Percentiles rank a stretch among this genome's conserved stretches.
Evolutionary conservation across 1,140 invertebrate genomes (phyloP).

Genomic region (Chlorops oryzae): DNA sequence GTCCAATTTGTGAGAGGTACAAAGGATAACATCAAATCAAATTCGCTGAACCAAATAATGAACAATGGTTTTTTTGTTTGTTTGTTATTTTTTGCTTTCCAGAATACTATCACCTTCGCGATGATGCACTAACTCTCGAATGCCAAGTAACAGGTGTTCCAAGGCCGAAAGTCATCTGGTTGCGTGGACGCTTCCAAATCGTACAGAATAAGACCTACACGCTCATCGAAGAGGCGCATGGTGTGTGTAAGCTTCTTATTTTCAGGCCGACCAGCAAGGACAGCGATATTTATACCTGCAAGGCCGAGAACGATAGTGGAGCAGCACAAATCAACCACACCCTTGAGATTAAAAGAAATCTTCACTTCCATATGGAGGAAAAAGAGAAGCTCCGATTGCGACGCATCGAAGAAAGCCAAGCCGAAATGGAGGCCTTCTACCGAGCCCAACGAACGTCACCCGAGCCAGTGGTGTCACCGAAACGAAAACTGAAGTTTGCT

Average conservation of each 20-base stretch:
- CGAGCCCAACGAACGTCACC: slow-evolving; percentile 29
- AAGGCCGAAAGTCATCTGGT: slow-evolving; percentile 38
- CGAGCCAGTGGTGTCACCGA: slow-evolving; percentile 36
- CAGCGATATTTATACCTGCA: slow-evolving; percentile 57
- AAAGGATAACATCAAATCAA: neutral
- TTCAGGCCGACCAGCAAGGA: slow-evolving; percentile 53
- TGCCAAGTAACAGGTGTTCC: slow-evolving; percentile 41
- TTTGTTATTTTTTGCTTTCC: slow-evolving; percentile 5
- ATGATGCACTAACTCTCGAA: slow-evolving; percentile 45
- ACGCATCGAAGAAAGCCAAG: slow-evolving; percentile 31
- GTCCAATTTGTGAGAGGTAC: slow-evolving; percentile 45
- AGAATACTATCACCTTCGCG: slow-evolving; percentile 47
- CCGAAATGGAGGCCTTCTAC: slow-evolving; percentile 27
- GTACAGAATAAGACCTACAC: slow-evolving; percentile 44
- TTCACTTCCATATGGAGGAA: slow-evolving; percentile 40
- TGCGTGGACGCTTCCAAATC: slow-evolving; percentile 38
- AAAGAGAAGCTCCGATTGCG: too few relatives aligned
- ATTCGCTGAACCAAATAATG: neutral
- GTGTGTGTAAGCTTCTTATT: slow-evolving; percentile 55
- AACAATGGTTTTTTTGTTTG: too few relatives aligned
- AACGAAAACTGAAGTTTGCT: slow-evolving; percentile 58
- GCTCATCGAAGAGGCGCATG: slow-evolving; percentile 44
- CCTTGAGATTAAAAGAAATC: slow-evolving; percentile 39
- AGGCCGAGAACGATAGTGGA: slow-evolving; percentile 60
- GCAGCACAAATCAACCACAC: slow-evolving; percentile 52